Percentiles rank a stretch among this genome's conserved stretches.
These are phyloP conservation scores for Patiria pectinifera DNA, from an alignment of 53 echinoderm and acorn worm species.

Conservation along the genomic window DNA sequence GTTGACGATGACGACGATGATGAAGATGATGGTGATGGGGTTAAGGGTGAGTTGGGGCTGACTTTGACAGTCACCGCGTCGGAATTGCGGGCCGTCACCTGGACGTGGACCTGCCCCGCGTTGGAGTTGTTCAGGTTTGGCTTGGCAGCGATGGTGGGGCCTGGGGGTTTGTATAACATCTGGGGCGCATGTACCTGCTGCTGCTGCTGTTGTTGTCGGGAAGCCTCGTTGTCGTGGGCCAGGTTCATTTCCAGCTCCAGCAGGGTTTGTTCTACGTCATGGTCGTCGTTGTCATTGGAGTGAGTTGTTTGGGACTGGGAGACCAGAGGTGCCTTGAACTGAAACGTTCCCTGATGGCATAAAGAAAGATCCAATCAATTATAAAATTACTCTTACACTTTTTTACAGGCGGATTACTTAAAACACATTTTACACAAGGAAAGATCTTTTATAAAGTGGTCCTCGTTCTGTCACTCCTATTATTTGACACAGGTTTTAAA, in stretches of 20 bases:
- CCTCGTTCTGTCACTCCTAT: too few species aligned
- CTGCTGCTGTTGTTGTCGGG: background rate
- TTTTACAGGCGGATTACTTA: background rate
- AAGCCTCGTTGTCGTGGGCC: constrained; percentile 52
- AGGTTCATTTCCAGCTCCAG: constrained; percentile 87
- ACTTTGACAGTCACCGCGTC: constrained; percentile 41
- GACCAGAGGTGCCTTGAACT: constrained; percentile 64
- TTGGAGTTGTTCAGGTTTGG: constrained; percentile 70
- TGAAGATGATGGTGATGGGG: constrained; percentile 24
- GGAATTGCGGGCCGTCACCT: constrained; percentile 49
- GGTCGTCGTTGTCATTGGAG: constrained; percentile 71
- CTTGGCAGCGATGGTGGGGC: background rate
- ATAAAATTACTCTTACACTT: background rate
- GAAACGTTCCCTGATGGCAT: constrained; percentile 63
- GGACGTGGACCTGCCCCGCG: constrained; percentile 58
- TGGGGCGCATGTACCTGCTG: constrained; percentile 34
- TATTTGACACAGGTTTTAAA: too few species aligned
- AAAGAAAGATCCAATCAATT: background rate
- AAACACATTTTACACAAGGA: background rate
- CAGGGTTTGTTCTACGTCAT: constrained; percentile 89
- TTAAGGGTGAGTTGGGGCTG: constrained; percentile 51
- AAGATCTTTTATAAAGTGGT: background rate
- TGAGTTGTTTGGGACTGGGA: constrained; percentile 63
- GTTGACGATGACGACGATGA: constrained; percentile 22
- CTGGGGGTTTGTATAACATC: constrained; percentile 11